Base-by-base conservation (phyloP, 23 tunicate genomes). In the Halocynthia roretzi region DNA sequence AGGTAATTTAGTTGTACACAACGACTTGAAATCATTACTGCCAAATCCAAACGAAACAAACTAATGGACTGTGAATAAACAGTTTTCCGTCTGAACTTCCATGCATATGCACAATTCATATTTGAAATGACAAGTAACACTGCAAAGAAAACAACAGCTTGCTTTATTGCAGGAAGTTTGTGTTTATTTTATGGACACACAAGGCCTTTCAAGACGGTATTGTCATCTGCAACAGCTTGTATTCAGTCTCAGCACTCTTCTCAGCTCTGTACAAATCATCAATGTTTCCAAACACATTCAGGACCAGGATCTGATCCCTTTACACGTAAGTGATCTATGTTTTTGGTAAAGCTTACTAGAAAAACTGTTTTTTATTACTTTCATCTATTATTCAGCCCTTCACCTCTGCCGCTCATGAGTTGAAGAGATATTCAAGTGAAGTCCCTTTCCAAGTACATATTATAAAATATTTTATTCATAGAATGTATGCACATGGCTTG, bases 241-340 rank as follows among this genome's bases (percentile, higher is more conserved):
- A 48, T 65, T 65, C 19, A 15, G 5, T 9, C 70, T 65, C 70
- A 20, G 48, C 70, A 65, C 70, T 10, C 70, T 65, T 11, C 19
- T 65, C 5, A 65, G 70, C 19, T 65, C 70, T 0, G 70, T 65
- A 20, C 70, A 65, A 15, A 65, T 65, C 14, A 65, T 65, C 70
- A 65, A 65, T 48, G 70, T 65, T 10, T 40, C 9, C 22, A 65
- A 65, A 15, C 48, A 65, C 19, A 65, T 65, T 65, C 70, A 65
- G 31, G 70, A 65, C 31, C 14, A 48, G 2, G 70, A 65, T 65
- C 48, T 65, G 22, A 20, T 20, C 2, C 17, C 70, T 9, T 15
- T 65, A 15, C 5, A 15, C 1, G 70, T 65, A 58, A 58, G 63
- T 14, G 17, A 58, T n/a, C 2, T 58, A 58, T 58, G 17, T 58